Evolutionary conservation across 2,888 invertebrate genomes (phyloP).

Genomic region (Stegophylla sp.): DNA sequence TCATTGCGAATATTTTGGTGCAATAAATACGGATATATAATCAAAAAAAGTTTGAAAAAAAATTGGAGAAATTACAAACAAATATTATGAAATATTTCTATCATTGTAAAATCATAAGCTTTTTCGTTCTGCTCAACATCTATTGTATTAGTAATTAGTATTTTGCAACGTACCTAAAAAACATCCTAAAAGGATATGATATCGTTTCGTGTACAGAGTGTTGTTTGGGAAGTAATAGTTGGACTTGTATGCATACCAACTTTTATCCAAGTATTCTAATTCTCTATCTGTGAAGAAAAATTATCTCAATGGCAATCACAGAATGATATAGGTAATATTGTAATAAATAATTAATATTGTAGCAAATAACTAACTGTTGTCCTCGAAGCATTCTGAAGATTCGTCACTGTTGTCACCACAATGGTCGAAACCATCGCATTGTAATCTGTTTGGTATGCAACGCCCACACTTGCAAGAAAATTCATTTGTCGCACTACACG

Average conservation of each 20-base stretch:
- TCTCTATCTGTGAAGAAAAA: constrained; percentile 67
- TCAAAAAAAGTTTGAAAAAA: too few relatives aligned
- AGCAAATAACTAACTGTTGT: constrained; percentile 24
- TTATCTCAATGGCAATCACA: too few relatives aligned
- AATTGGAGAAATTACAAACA: too few relatives aligned
- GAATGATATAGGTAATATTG: too few relatives aligned
- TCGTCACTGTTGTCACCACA: constrained; percentile 79
- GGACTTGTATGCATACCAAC: constrained; percentile 73
- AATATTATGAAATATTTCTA: too few relatives aligned
- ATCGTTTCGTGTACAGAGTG: constrained; percentile 72
- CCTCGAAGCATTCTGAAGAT: constrained; percentile 69
- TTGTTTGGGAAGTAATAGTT: constrained; percentile 78
- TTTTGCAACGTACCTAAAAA: constrained; percentile 68
- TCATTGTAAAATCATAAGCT: too few relatives aligned
- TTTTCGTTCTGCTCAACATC: too few relatives aligned
- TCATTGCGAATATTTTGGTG: too few relatives aligned
- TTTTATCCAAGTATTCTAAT: constrained; percentile 68
- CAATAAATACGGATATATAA: too few relatives aligned
- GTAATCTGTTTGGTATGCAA: constrained; percentile 73
- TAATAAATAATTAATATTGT: too few relatives aligned
- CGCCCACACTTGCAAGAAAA: constrained; percentile 76
- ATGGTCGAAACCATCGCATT: constrained; percentile 79
- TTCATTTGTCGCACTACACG: constrained; percentile 74
- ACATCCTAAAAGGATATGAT: constrained; percentile 73
- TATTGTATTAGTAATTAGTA: not conserved